Evolutionary conservation across 2,888 invertebrate species (phyloP).

Genomic region (Bhutanitis thaidina): DNA sequence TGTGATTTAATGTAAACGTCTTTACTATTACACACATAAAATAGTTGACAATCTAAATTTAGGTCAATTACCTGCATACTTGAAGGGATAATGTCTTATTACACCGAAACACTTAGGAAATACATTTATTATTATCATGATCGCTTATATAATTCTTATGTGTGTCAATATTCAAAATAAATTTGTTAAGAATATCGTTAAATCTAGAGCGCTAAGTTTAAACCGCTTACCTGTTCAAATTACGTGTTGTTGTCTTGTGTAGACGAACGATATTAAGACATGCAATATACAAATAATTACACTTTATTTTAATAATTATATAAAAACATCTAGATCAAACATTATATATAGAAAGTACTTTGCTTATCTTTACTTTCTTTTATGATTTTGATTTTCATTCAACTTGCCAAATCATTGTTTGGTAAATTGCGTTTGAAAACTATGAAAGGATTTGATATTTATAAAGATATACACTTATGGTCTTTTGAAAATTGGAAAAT

Average conservation of each 20-base stretch:
- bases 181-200: constrained; percentile 32
- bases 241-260: constrained; percentile 22
- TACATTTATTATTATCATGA: constrained; percentile 49
- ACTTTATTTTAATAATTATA: too few relatives aligned
- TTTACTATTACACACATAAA: too few relatives aligned
- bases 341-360: too few relatives aligned
- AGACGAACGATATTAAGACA: too few relatives aligned
- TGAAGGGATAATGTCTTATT: constrained; percentile 36
- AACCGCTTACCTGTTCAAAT: constrained; percentile 35
- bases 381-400: background rate
- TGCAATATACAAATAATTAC: too few relatives aligned
- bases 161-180: constrained; percentile 49
- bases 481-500: too few relatives aligned
- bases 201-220: constrained; percentile 37
- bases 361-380: too few relatives aligned
- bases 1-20: too few relatives aligned
- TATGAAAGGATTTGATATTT: too few relatives aligned
- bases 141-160: constrained; percentile 54
- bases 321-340: too few relatives aligned
- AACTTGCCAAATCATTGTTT: constrained; percentile 57
- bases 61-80: constrained; percentile 52
- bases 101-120: constrained; percentile 40
- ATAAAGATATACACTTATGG: too few relatives aligned
- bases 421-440: constrained; percentile 9
- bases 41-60: constrained; percentile 1